Conservation (phyloP, 2,797 vertebrate species). For the Centroberyx gerrardi region DNA sequence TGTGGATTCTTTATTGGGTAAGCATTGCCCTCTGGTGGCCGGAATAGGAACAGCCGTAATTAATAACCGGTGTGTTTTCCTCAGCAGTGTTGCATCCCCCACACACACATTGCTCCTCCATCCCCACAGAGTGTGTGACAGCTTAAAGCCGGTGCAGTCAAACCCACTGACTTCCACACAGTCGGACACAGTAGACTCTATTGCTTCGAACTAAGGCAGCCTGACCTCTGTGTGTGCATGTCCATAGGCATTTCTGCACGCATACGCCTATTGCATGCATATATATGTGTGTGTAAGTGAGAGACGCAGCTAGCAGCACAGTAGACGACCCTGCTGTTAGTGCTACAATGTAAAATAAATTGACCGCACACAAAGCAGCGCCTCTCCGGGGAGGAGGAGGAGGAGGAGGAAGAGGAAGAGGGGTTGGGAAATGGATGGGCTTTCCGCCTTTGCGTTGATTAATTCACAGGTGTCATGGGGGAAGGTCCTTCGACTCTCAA, state of each 20-base stretch:
- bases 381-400: constrained; percentile 52
- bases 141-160: constrained; percentile 7
- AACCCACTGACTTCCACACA: not conserved
- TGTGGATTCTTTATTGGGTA: constrained; percentile 56
- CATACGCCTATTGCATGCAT: not conserved
- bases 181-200: constrained; percentile 17
- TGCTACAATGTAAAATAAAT: constrained; percentile 65
- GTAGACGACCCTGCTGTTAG: constrained; percentile 50
- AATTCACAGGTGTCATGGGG: constrained; percentile 64
- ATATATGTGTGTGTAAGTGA: constrained; percentile 10
- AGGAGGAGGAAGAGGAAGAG: constrained; percentile 19
- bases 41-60: not conserved
- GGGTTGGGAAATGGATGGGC: constrained; percentile 53
- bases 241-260: no score
- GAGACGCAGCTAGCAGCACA: constrained; percentile 28
- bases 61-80: no score
- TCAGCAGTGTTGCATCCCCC: fast-evolving
- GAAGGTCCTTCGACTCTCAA: constrained; percentile 36
- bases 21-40: constrained; percentile 80
- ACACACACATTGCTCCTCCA: not conserved
- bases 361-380: constrained; percentile 63
- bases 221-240: not conserved
- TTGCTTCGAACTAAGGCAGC: constrained; percentile 21
- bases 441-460: constrained; percentile 65
- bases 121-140: not conserved